Base-by-base conservation (phyloP, 2,797 vertebrate genomes). In the Sebastes iracundus region DNA sequence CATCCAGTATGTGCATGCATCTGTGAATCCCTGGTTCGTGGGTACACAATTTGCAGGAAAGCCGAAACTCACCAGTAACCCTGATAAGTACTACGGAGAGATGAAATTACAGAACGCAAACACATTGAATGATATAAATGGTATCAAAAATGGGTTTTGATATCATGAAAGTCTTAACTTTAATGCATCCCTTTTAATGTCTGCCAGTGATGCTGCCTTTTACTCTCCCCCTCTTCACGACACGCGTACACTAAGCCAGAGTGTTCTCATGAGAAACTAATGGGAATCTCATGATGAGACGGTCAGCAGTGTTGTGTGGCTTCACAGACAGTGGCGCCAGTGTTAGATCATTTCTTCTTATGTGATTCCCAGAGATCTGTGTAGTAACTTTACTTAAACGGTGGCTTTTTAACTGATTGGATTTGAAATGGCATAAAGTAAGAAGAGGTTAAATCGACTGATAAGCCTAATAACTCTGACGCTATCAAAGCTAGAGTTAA, bases 261-360 rank as follows among this genome's bases (percentile, higher is more conserved):
- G 38, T 28, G 42, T 62, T 81, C 68, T 82, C 84, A 90, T 88
- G 23, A 88, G 79, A 89, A 88, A 61, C 84, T 87, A 93, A 92
- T 89, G 82, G 55, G 72, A 88, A 81, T 88, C 92, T 85, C 82
- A 86, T 94, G 92, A 93, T 79, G 84, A 80, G 82, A 81, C 22
- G 87, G 81, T 91, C 85, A 89, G 90, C 88, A 83, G 88, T 69
- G 87, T 65, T 53, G 80, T 80, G 76, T 68, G 61, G 70, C 82
- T 76, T 73, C 59, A 56, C 74, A 84, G 75, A 90, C 88, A 87
- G 80, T 86, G 90, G 90, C 81, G 79, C 90, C 91, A 90, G 62
- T 74, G 84, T 90, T 62, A 59, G 77, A 93, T 91, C 88, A 89
- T 88, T 88, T 77, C 82, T 78, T 81, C 81, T 82, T 81, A 79